Percentiles rank a stretch among this genome's conserved stretches.
Evolutionary conservation across 2,888 invertebrate species (phyloP).

Genomic region (Hecatera dysodea): DNA sequence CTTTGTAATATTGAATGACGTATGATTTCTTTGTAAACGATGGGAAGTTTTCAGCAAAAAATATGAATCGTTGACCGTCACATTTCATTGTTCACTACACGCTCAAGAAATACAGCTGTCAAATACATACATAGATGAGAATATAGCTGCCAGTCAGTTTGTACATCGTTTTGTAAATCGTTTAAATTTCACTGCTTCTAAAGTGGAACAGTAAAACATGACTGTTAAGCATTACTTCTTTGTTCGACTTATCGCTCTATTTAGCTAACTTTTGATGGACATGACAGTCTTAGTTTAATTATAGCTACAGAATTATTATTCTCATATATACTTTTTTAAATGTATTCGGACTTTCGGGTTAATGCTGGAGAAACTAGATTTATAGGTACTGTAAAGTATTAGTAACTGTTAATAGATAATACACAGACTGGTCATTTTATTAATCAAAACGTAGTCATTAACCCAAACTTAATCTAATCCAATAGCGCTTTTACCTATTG

Average conservation of each 20-base stretch:
- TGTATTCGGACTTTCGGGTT: not conserved
- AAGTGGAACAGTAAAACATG: conserved; percentile 34
- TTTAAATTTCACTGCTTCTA: conserved; percentile 27
- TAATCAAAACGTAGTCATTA: too few species aligned
- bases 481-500: too few species aligned
- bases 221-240: conserved; percentile 13
- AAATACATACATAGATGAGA: not conserved
- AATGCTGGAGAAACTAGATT: not conserved
- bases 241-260: conserved; percentile 43
- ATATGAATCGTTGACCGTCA: conserved; percentile 39
- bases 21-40: conserved; percentile 42
- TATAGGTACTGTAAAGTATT: too few species aligned
- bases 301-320: not conserved
- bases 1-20: conserved; percentile 24
- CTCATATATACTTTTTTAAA: not conserved
- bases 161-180: conserved; percentile 22
- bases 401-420: too few species aligned
- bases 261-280: conserved; percentile 8
- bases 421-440: too few species aligned
- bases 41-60: conserved; percentile 59
- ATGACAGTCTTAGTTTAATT: not conserved
- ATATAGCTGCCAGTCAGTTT: conserved; percentile 22
- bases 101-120: conserved; percentile 9
- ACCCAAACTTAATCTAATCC: too few species aligned
- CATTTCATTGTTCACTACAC: conserved; percentile 49